These are phyloP conservation scores for Diadophis punctatus DNA, from an alignment of 2,113 vertebrate species.

Conservation along the genomic window DNA sequence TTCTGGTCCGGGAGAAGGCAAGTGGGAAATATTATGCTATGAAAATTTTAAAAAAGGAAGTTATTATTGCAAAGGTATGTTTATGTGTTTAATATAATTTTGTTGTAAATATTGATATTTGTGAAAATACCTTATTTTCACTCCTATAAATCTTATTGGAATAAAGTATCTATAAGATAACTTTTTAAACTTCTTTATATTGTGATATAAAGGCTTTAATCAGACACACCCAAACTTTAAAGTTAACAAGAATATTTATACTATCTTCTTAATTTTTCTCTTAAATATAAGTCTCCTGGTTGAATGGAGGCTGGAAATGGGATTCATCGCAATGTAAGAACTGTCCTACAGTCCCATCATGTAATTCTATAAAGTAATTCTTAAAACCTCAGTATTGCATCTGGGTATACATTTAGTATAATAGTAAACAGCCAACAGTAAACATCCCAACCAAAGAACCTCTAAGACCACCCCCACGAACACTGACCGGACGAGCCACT, in stretches of 20 bases:
- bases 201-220: neutral
- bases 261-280: neutral
- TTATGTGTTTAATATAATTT: constrained; percentile 23
- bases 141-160: neutral
- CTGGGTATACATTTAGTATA: neutral
- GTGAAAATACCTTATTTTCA: neutral
- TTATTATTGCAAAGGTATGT: constrained; percentile 95
- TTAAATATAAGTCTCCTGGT: too few species aligned
- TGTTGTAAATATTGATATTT: neutral
- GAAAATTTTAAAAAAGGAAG: constrained; percentile 99
- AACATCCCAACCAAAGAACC: neutral
- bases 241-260: neutral
- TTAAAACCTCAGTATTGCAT: neutral
- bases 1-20: constrained; percentile 96
- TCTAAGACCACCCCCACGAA: neutral
- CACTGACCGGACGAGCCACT: neutral
- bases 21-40: constrained; percentile 98
- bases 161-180: neutral
- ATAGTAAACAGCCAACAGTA: neutral
- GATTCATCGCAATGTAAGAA: neutral
- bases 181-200: neutral
- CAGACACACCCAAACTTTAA: neutral
- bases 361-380: neutral
- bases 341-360: neutral
- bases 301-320: neutral